Evolutionary conservation across 1,140 invertebrate genomes (phyloP).

Genomic region (Halesus radiatus): DNA sequence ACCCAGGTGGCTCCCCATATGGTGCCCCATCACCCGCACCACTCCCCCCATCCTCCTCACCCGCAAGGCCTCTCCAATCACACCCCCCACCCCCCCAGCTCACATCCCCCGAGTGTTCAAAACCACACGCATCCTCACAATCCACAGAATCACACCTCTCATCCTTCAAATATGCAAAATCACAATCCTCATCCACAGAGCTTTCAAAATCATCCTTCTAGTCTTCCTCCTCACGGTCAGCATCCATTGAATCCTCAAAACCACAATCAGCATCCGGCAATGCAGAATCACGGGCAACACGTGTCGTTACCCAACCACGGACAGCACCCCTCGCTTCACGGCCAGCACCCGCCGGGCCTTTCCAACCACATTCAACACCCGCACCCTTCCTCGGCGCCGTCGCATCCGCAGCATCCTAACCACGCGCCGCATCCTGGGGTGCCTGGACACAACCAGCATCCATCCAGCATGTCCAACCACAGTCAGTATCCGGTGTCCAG

Average conservation of each 20-base stretch:
- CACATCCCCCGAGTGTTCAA: slow-evolving; percentile 36
- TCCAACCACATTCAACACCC: slow-evolving; percentile 39
- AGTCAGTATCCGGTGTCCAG: slow-evolving; percentile 55
- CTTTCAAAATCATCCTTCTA: slow-evolving; percentile 63
- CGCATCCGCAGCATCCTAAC: slow-evolving; percentile 40
- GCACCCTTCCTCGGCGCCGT: slow-evolving; percentile 1
- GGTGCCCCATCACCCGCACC: slow-evolving; percentile 36
- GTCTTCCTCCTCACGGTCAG: slow-evolving; percentile 52
- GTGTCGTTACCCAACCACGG: slow-evolving; percentile 19
- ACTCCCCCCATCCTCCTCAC: slow-evolving; percentile 41
- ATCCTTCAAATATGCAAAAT: slow-evolving; percentile 65
- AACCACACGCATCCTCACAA: slow-evolving; percentile 37
- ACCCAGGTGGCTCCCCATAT: slow-evolving; percentile 40
- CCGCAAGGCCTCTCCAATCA: slow-evolving; percentile 24
- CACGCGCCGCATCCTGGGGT: slow-evolving; percentile 44
- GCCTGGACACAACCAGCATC: slow-evolving; percentile 50
- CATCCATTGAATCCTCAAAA: slow-evolving; percentile 47
- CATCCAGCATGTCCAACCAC: slow-evolving; percentile 49
- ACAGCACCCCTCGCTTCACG: slow-evolving; percentile 43
- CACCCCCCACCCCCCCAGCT: slow-evolving; percentile 13
- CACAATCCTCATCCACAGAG: slow-evolving; percentile 69
- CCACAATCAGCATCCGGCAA: slow-evolving; percentile 44
- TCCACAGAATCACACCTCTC: slow-evolving; percentile 61
- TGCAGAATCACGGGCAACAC: not conserved
- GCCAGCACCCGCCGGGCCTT: slow-evolving; percentile 36